Base-by-base conservation (phyloP, 2,797 vertebrate genomes). In the Notolabrus celidotus region DNA sequence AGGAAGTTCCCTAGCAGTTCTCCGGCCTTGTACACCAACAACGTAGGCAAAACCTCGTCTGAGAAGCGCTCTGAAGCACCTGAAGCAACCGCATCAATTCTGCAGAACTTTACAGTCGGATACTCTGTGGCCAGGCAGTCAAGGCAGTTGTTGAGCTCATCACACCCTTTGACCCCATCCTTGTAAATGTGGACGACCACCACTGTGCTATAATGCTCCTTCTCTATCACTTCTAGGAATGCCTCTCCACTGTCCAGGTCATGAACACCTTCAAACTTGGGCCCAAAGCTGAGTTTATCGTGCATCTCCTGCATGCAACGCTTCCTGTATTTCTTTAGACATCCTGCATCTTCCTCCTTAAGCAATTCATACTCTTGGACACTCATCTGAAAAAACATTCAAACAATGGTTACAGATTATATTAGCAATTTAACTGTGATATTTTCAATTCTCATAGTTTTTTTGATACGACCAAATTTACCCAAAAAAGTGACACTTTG, bases 271-370 rank as follows among this genome's bases (percentile, higher is more conserved):
- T 95, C 96, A 0, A 98, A 97, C 70, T 89, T 96, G 0, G 97
- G 98, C 67, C 97, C 97, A 10, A 99, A 97, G 80, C 97, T 99
- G 81, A 99, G 92, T 77, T 95, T 94, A 79, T 97, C 95, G 17
- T 97, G 97, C 98, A 99, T 99, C 61, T 98, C 96, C 88, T 96
- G 95, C 98, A 99, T 99, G 80, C 97, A 98, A n/a, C 93, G 95
- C 67, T 94, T 95, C 45, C 97, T 96, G 84, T 99, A 99, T 79
- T 95, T 95, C 66, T 95, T 97, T 20, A 99, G 90, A 80, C 96
- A 96, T 0, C 90, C 92, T 66, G 98, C 97, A 15, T 99, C 97
- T 72, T 99, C 98, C 17, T 95, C 95, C 0, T 98, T 95, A 0
- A 98, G 95, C 62, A 99, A 42, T 60, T 98, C 97, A 1, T 98